phyloP scores from a whole-genome alignment of 2,888 invertebrate genomes.

The Norana najaformis region DNA sequence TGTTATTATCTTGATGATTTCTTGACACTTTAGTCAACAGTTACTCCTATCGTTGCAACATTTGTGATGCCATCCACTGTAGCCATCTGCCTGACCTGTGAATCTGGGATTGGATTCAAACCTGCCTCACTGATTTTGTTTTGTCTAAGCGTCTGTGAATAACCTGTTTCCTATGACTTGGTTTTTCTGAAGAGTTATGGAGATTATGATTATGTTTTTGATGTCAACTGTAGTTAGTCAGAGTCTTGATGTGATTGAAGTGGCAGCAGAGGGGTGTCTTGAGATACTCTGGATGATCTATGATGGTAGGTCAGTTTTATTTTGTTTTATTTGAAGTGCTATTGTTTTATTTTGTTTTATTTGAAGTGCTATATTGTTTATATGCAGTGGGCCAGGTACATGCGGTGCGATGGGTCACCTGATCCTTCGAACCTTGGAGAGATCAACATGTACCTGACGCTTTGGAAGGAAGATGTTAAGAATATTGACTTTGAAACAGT shows the following conservation, averaged over 20 bases:
- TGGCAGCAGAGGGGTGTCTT: background rate
- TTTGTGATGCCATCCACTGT: too few species aligned
- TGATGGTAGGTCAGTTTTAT: too few species aligned
- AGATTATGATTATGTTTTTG: background rate
- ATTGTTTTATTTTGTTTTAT: too few species aligned
- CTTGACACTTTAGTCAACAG: too few species aligned
- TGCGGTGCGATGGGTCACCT: constrained; percentile 62
- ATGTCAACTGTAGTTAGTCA: background rate
- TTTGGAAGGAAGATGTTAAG: constrained; percentile 53
- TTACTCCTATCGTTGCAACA: too few species aligned
- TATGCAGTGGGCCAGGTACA: constrained; percentile 60
- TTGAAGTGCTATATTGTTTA: background rate
- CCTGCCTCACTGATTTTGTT: too few species aligned
- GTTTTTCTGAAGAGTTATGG: background rate
- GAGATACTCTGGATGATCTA: background rate
- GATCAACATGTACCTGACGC: constrained; percentile 62
- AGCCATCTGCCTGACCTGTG: too few species aligned
- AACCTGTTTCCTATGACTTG: too few species aligned
- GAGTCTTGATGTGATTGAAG: background rate
- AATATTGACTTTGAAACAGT: constrained; percentile 52
- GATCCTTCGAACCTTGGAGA: constrained; percentile 59
- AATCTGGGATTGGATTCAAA: too few species aligned
- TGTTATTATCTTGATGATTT: too few species aligned
- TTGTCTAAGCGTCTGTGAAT: too few species aligned
- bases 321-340: background rate